Evolutionary conservation across 2,113 vertebrate species (phyloP).

Genomic region (Oxyura jamaicensis): DNA sequence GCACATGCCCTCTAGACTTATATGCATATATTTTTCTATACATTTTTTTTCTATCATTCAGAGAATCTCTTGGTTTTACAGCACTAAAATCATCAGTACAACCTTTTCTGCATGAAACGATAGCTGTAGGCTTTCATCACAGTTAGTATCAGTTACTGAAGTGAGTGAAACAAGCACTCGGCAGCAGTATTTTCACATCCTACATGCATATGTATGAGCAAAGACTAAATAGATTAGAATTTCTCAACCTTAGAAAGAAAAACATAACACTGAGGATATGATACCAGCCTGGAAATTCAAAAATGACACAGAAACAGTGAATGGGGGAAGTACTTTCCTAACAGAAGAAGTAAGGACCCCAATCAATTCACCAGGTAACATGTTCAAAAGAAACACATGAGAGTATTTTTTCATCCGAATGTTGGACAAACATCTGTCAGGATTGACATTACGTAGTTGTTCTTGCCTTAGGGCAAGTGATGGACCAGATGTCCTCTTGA

Average conservation of each 20-base stretch:
- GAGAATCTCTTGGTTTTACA: not conserved
- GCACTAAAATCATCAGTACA: not conserved
- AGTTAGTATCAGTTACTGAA: not conserved
- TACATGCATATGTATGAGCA: not conserved
- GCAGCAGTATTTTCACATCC: not conserved
- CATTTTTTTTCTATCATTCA: not conserved
- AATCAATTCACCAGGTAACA: not conserved
- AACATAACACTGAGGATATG: not conserved
- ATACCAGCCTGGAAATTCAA: not conserved
- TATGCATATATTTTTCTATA: not conserved
- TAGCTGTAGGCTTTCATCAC: not conserved
- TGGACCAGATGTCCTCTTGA: not conserved
- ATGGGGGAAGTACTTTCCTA: not conserved
- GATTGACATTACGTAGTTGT: not conserved
- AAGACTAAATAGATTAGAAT: not conserved
- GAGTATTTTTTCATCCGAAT: not conserved
- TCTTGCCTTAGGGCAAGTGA: not conserved
- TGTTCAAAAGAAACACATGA: not conserved
- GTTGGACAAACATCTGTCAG: not conserved
- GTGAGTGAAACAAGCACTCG: not conserved
- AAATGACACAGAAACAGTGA: not conserved
- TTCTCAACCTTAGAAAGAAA: not conserved
- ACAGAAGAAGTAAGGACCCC: no score
- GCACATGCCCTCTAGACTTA: not conserved
- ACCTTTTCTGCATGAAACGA: not conserved